Evolutionary conservation across 2,113 vertebrate species (phyloP).

Genomic region (Campylorhamphus procurvoides): DNA sequence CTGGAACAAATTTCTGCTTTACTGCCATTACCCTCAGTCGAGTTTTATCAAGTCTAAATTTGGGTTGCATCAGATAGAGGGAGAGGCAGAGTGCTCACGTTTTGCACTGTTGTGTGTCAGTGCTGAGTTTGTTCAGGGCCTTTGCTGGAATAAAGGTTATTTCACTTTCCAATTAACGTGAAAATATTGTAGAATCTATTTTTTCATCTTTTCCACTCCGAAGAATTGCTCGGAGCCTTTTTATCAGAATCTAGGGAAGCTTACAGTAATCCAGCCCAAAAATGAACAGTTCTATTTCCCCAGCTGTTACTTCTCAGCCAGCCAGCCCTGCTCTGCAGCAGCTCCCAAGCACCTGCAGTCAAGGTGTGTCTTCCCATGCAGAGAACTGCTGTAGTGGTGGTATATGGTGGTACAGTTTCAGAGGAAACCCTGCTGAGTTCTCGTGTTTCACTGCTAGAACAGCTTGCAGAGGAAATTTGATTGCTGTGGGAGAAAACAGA

Average conservation of each 20-base stretch:
- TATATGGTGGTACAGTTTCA: neutral
- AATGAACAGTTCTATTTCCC: neutral
- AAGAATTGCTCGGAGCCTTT: neutral
- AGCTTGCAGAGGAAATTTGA: neutral
- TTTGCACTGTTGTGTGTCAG: neutral
- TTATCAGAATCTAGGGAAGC: neutral
- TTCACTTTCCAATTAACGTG: neutral
- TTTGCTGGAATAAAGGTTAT: neutral
- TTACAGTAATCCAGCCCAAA: neutral
- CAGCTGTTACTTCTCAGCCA: neutral
- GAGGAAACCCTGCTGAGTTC: neutral
- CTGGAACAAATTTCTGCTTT: conserved; percentile 25
- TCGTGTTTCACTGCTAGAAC: neutral
- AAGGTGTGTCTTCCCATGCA: neutral
- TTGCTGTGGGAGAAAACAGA: neutral
- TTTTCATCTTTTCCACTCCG: neutral
- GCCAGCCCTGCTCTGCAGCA: neutral
- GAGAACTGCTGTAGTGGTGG: too few species aligned
- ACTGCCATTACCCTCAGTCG: neutral
- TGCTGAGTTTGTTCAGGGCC: neutral
- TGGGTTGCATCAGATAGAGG: neutral
- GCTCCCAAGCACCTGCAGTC: neutral
- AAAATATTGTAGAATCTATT: neutral
- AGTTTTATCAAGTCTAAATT: neutral
- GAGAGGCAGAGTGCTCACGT: rapidly evolving